These are phyloP conservation scores for Pseudoips prasinana DNA, from an alignment of 2,888 invertebrate species.

Conservation along the genomic window DNA sequence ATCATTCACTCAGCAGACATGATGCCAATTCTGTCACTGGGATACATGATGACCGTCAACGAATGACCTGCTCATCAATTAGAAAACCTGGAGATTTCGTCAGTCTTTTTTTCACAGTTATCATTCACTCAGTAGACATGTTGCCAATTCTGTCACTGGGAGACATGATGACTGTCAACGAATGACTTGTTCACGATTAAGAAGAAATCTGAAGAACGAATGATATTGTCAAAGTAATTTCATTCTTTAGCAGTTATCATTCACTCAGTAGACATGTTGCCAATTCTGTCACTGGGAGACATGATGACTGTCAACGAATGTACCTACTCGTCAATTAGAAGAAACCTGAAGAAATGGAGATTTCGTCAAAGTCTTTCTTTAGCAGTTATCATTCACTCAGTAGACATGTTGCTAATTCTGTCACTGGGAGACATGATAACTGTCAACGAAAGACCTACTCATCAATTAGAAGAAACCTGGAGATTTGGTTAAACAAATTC, in stretches of 20 bases:
- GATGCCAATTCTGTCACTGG: conserved; percentile 23
- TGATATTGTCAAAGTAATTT: no score
- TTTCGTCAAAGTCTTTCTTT: not conserved
- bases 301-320: conserved; percentile 24
- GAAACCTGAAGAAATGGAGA: no score
- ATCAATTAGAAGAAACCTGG: no score
- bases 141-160: conserved; percentile 39
- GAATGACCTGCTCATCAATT: conserved; percentile 7
- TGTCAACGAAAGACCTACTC: conserved; percentile 8
- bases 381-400: conserved; percentile 7
- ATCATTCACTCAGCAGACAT: conserved; percentile 23
- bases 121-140: conserved; percentile 24
- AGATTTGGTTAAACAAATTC: not conserved
- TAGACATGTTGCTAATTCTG: conserved; percentile 30
- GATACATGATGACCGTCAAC: conserved; percentile 12
- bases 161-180: conserved; percentile 25
- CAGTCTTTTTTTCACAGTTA: not conserved
- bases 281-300: conserved; percentile 37
- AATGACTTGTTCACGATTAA: not conserved
- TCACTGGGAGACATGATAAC: conserved; percentile 40
- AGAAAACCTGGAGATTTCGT: no score
- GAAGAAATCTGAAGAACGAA: no score
- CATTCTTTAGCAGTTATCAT: conserved; percentile 1
- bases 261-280: conserved; percentile 25
- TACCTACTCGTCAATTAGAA: not conserved